phyloP scores from a whole-genome alignment of 1,140 invertebrate genomes.

The Drosophila navojoa region DNA sequence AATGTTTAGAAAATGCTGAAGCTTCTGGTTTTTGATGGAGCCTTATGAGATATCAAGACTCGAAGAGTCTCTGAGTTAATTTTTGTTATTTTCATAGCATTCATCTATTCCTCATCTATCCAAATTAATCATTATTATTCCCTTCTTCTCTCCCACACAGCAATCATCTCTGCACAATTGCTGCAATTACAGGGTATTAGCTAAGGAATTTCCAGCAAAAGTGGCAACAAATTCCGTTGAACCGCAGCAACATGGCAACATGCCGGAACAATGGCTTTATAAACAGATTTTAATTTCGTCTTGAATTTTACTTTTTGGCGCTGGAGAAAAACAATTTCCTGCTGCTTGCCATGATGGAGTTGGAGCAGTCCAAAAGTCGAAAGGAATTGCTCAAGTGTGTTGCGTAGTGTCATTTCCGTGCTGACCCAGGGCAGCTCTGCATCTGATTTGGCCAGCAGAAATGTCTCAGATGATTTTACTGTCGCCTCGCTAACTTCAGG shows the following conservation, averaged over 20 bases:
- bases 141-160: no score
- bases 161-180: no score
- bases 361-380: not conserved
- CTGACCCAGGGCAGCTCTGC: not conserved
- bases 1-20: no score
- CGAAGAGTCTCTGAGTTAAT: no score
- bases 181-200: slow-evolving; percentile 6
- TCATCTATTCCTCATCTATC: no score
- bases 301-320: slow-evolving; percentile 26
- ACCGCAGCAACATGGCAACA: slow-evolving; percentile 35
- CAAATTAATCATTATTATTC: no score
- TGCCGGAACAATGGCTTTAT: slow-evolving; percentile 75
- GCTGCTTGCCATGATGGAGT: slow-evolving; percentile 55
- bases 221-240: slow-evolving; percentile 29
- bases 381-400: not conserved
- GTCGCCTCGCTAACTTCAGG: slow-evolving; percentile 9
- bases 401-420: slow-evolving; percentile 20
- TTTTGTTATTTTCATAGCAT: no score
- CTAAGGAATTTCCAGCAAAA: slow-evolving; percentile 8
- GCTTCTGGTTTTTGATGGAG: no score
- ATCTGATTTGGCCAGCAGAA: slow-evolving; percentile 23
- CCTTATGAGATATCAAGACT: no score
- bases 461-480: slow-evolving; percentile 1
- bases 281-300: slow-evolving; percentile 74
- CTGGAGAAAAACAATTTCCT: slow-evolving; percentile 68